Base-by-base conservation (phyloP, 1,140 invertebrate species). In the Ditylenchus dipsaci region DNA sequence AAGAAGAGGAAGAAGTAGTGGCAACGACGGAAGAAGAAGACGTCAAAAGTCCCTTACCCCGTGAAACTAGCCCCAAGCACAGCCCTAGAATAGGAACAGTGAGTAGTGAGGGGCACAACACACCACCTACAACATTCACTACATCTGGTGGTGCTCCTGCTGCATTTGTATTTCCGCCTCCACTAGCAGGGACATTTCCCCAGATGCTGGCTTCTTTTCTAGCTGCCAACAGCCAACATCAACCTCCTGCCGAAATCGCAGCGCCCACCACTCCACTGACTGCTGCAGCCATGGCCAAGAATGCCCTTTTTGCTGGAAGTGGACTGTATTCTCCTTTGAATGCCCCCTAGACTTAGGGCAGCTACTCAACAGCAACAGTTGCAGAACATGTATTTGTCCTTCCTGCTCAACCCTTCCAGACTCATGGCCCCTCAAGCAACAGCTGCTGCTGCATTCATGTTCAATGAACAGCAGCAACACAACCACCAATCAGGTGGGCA, bases 311-410 rank as follows among this genome's bases (percentile, higher is more conserved):
- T 11, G 13, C 33, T 26, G 38, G 8, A n/a, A 27, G 19, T 63
- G 26, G 30, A 29, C 26, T 53, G 49, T 26, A 21, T 19, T 53
- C 49, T 53, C 49, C 49, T 1, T 15, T 21, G 3, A 53, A 38
- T 11, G 33, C 3, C 33, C 33, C 11, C 3, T 38, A 38, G 33
- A 38, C 33, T 38, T 38, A 11, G 33, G 33, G 33, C 33, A 38
- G 33, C 33, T 38, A 3, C 3, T 5, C 33, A 38, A 38, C 33
- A 38, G 3, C 33, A 38, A 38, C 33, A 38, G 33, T 53, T 53
- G n/a, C 49, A 53, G 49, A 53, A 53, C 49, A 53, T 53, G 49
- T 53, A 53, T 15, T 53, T 53, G 23, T 53, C 49, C n/a, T 26
- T 53, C 49, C 23, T 53, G n/a, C 15, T 53, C 3, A 53, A 53